Base-by-base conservation (phyloP, 53 echinoderm and acorn worm genomes). In the Glandiceps talaboti region DNA sequence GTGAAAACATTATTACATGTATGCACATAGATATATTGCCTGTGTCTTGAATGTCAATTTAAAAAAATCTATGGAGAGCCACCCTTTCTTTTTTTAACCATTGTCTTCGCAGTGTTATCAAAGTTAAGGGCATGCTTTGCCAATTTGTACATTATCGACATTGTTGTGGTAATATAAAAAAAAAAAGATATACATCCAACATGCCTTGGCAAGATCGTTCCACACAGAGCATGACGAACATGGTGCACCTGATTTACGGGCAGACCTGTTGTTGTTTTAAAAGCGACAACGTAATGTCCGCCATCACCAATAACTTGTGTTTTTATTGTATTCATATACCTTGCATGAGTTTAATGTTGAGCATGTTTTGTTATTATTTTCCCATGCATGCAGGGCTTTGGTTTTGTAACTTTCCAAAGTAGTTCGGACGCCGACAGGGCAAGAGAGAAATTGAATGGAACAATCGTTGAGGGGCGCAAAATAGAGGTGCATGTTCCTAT, bases 391-490 rank as follows among this genome's bases (percentile, higher is more conserved):
- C 99, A 99, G 99, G 99, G 99, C 84, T 99, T 99, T 92, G 99
- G 99, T 91, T 99, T 99, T 99, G 99, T 99, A 91, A 99, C 99
- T 88, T 99, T 99, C 92, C 99, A 99, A 99, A 99, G 87, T 99
- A 99, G 92, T 99, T 99, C 99, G 86, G 99, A 99, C 99, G 99
- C 99, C 86, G 99, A 99, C 93, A 91, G 99, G 92, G 99, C 99
- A 93, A 87, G 99, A 91, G 99, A 99, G 99, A 99, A 99, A 99
- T 93, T 99, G 99, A 99, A 99, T 90, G 99, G 99, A 86, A 91
- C 99, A 77, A 99, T 99, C 89, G 99, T 99, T 93, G 99, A 99
- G 86, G 99, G 99, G 99, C 93, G 99, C 85, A 99, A 99, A 93
- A 91, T 99, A 87, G 99, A 99, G 99, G 99, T 99, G 99, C 99